Evolutionary conservation across 2,797 vertebrate species (phyloP), one percentile per base, ranked within the genome.

Genomic region (Toxotes lorentzi): DNA sequence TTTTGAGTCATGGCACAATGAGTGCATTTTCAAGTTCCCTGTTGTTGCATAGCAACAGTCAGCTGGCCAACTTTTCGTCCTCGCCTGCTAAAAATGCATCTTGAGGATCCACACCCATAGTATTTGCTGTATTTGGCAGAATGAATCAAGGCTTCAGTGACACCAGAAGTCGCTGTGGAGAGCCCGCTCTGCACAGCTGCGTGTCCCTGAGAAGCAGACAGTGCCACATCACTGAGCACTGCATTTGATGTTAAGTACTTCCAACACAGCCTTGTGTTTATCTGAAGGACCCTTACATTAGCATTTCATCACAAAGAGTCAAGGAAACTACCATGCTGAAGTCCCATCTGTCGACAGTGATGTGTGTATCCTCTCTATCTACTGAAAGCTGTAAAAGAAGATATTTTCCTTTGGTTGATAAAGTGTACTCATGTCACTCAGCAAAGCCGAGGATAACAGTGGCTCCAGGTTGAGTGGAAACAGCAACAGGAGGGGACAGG

Each of bases 31-130:
- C 56, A 83, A 86, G 74, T 84, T 88, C 75, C 63, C 21, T 47
- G 30, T 66, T 72, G 91, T 90, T 88, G 86, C 89, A 86, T 90
- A 87, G 88, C 89, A 91, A 91, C 90, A 85, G 76, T 73, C 83
- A 79, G 82, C 75, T 64, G 85, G 66, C 69, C 57, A 67, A 83
- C 63, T 69, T 79, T 64, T 70, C 77, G 67, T 80, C 76, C 70
- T 81, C 1, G 40, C 19, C 45, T 53, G 81, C 82, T 89, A 79
- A 83, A 89, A 86, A 81, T 75, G 85, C 73, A 83, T 84, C 64
- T 71, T 47, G 58, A 81, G 38, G 70, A 77, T 84, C 81, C 87
- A 81, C 82, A 68, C 73, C 80, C 81, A 62, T 54, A 57, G 38
- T 9, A 70, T 81, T 65, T 58, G 82, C 82, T 79, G 67, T 34